A percentile compares a stretch with the other conserved stretches of the same genome.
Evolutionary conservation across 2,797 vertebrate species (phyloP).

Genomic region (Macroramphosus scolopax): DNA sequence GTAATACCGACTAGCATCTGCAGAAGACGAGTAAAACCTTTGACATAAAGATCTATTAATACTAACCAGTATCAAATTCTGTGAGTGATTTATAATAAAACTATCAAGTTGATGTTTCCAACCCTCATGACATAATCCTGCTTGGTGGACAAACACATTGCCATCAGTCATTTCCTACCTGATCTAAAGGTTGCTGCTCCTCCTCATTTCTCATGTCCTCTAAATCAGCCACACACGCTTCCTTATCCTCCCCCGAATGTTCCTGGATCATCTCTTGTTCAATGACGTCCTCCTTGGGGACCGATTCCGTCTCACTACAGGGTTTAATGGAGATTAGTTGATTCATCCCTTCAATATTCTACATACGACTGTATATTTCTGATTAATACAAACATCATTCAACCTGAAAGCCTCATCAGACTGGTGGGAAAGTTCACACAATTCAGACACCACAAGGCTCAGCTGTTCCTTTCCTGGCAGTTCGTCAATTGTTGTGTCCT

Average conservation of each 20-base stretch:
- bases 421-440: conserved; percentile 8
- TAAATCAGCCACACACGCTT: not conserved
- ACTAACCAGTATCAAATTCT: too few relatives aligned
- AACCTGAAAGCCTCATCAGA: conserved; percentile 36
- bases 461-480: conserved; percentile 13
- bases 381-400: not conserved
- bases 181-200: conserved; percentile 6
- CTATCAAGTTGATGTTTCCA: too few relatives aligned
- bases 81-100: too few relatives aligned
- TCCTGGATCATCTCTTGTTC: conserved; percentile 25
- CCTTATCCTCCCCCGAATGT: not conserved
- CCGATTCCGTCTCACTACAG: conserved; percentile 30
- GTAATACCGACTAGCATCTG: too few relatives aligned
- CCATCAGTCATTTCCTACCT: conserved; percentile 33
- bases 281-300: not conserved
- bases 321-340: not conserved
- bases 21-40: too few relatives aligned
- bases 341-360: not conserved
- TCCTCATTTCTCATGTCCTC: conserved; percentile 15
- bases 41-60: too few relatives aligned
- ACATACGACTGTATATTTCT: not conserved
- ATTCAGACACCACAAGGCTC: not conserved
- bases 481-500: not conserved
- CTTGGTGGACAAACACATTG: not conserved
- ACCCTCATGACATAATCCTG: too few relatives aligned